Evolutionary conservation across 2,113 vertebrate species (phyloP).

Genomic region (Oxyura jamaicensis): DNA sequence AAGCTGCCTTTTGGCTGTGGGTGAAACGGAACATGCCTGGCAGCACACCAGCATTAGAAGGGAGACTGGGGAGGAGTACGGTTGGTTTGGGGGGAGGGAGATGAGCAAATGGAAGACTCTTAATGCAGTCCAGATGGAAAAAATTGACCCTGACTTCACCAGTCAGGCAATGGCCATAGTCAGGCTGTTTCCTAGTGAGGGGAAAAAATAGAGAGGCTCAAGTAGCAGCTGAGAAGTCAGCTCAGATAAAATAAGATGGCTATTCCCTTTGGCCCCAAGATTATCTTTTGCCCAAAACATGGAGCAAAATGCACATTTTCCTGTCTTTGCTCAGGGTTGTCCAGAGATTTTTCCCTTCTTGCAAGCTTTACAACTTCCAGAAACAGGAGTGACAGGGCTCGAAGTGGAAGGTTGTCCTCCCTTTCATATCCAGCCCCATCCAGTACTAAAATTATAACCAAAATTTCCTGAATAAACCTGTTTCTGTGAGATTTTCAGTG

Average conservation of each 20-base stretch:
- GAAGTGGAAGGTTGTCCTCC: not conserved
- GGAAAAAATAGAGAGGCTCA: slow-evolving; percentile 34
- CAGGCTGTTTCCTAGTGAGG: slow-evolving; percentile 61
- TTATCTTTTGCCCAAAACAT: slow-evolving; percentile 22
- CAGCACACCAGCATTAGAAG: slow-evolving; percentile 42
- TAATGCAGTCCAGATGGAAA: slow-evolving; percentile 71
- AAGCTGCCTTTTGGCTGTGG: slow-evolving; percentile 66
- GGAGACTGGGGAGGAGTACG: slow-evolving; percentile 33
- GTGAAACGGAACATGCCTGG: slow-evolving; percentile 60
- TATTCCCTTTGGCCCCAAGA: slow-evolving; percentile 13
- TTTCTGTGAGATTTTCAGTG: slow-evolving; percentile 20
- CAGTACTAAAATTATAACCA: not conserved
- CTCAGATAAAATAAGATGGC: slow-evolving; percentile 48
- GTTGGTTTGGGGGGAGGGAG: slow-evolving; percentile 44
- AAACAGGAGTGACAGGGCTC: not conserved
- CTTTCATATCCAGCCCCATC: not conserved
- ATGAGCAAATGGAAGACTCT: slow-evolving; percentile 66
- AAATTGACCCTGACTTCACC: slow-evolving; percentile 70
- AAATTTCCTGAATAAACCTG: slow-evolving; percentile 11
- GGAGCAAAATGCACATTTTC: not conserved
- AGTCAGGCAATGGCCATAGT: slow-evolving; percentile 57
- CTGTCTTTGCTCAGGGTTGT: not conserved
- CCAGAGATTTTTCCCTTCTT: not conserved
- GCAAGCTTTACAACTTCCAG: not conserved
- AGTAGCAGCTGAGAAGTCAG: slow-evolving; percentile 46